These are phyloP conservation scores for Romanogobio albipinnatus DNA, from an alignment of 2,113 vertebrate genomes.

Conservation along the genomic window DNA sequence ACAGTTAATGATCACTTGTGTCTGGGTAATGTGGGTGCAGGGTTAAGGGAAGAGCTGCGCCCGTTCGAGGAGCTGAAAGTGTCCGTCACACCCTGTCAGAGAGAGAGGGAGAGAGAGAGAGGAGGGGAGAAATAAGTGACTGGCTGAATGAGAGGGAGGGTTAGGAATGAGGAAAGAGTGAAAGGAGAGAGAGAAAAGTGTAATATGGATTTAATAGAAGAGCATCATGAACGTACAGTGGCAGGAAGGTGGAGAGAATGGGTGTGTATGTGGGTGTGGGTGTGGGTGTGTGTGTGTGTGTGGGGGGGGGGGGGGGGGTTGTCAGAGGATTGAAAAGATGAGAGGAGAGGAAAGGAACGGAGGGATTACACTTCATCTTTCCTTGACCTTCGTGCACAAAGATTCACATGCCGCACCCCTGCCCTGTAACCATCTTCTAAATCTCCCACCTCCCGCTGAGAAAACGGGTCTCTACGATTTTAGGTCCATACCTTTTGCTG, in stretches of 20 bases:
- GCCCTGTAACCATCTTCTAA: background rate
- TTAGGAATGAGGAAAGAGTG: constrained; percentile 8
- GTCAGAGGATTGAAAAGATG: constrained; percentile 35
- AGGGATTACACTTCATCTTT: constrained; percentile 60
- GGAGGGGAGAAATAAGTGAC: background rate
- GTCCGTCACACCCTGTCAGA: constrained; percentile 19
- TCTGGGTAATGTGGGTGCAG: constrained; percentile 18
- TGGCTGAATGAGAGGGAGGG: constrained; percentile 31
- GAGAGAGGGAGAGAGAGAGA: background rate
- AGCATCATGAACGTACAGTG: constrained; percentile 65
- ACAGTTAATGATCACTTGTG: constrained; percentile 41
- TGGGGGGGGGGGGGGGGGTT: constrained; percentile 48
- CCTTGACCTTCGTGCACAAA: constrained; percentile 52
- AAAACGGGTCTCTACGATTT: constrained; percentile 62
- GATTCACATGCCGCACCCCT: constrained; percentile 12
- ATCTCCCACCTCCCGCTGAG: constrained; percentile 39
- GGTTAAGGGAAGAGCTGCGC: constrained; percentile 61
- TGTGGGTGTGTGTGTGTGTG: constrained; percentile 8
- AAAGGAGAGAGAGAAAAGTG: constrained; percentile 43
- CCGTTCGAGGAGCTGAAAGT: background rate
- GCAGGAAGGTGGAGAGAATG: constrained; percentile 34
- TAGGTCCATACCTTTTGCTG: constrained; percentile 69
- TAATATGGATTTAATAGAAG: constrained; percentile 77
- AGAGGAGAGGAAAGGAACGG: constrained; percentile 27
- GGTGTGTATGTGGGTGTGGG: constrained; percentile 17